Conservation (phyloP, 2,888 invertebrate species). For the Lacanobia wlatinum region DNA sequence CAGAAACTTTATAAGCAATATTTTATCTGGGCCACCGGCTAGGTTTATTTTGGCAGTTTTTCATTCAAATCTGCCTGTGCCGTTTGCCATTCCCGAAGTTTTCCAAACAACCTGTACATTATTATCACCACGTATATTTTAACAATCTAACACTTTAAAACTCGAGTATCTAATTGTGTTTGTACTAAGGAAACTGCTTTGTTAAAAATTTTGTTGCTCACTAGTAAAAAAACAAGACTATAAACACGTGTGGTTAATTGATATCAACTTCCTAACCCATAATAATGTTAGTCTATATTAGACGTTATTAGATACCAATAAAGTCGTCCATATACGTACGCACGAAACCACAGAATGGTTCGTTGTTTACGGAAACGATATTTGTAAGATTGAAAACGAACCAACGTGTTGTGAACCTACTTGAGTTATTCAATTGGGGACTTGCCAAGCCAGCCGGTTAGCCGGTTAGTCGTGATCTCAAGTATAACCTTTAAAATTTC, state of each 20-base stretch:
- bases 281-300: background rate
- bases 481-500: background rate
- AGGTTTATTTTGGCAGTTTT: background rate
- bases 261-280: background rate
- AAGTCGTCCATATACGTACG: constrained; percentile 3
- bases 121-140: background rate
- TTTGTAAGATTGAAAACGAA: background rate
- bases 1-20: constrained; percentile 20
- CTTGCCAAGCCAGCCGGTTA: constrained; percentile 12
- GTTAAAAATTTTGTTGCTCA: background rate
- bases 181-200: background rate
- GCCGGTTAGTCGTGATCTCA: no score
- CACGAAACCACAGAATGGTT: constrained; percentile 24
- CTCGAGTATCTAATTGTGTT: background rate
- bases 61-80: background rate
- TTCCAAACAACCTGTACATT: background rate
- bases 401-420: background rate
- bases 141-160: background rate
- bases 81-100: background rate
- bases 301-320: background rate
- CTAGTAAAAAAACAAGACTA: background rate
- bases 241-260: background rate
- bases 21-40: constrained; percentile 11
- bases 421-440: constrained; percentile 15
- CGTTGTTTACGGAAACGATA: constrained; percentile 13